A percentile compares a stretch with the other conserved stretches of the same genome.
Conservation (phyloP, 2,888 invertebrate genomes). For the Microplitis deprimator region DNA sequence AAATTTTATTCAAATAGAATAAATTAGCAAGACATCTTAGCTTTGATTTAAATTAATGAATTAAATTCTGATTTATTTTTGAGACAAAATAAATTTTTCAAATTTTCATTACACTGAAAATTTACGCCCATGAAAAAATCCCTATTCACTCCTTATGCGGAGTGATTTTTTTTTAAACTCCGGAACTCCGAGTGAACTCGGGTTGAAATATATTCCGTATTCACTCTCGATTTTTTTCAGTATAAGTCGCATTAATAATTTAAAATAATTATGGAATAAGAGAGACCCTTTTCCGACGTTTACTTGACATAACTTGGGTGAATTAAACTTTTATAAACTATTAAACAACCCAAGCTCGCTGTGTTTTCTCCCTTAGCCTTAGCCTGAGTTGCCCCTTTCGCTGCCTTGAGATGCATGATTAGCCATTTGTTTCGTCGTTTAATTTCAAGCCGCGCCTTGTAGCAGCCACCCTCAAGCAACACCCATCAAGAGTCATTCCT, state of each 20-base stretch:
- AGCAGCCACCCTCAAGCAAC: constrained; percentile 49
- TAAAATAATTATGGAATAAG: too few relatives aligned
- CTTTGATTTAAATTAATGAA: neutral
- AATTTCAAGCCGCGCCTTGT: constrained; percentile 59
- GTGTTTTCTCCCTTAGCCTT: neutral
- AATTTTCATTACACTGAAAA: neutral
- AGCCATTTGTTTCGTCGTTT: constrained; percentile 69
- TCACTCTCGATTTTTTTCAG: too few relatives aligned
- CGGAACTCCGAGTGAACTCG: too few relatives aligned
- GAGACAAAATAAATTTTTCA: neutral
- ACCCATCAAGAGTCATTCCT: constrained; percentile 64
- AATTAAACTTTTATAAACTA: neutral
- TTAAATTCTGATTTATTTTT: neutral
- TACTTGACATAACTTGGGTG: neutral
- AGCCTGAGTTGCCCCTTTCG: neutral
- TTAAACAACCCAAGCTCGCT: neutral
- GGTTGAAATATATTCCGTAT: too few relatives aligned
- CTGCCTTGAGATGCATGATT: constrained; percentile 63
- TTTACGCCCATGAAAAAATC: neutral
- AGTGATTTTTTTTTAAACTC: too few relatives aligned
- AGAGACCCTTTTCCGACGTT: too few relatives aligned
- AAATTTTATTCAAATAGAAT: constrained; percentile 10
- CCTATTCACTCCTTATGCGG: too few relatives aligned
- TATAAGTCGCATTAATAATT: too few relatives aligned
- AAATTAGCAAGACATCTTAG: neutral